Evolutionary conservation across 2,888 invertebrate genomes (phyloP).

Genomic region (Agriopis leucophaearia): DNA sequence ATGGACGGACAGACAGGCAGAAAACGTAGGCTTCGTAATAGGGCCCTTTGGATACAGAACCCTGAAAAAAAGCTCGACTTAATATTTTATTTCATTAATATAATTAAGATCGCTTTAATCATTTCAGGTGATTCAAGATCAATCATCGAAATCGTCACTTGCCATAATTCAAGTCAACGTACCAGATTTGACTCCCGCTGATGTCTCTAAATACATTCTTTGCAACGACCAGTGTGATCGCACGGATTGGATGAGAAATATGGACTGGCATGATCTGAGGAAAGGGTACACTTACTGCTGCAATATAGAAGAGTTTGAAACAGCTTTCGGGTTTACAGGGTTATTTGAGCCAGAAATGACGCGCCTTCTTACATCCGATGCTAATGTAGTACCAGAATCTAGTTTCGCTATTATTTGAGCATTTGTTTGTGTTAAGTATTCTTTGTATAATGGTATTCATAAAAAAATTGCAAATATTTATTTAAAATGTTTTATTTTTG

Average conservation of each 20-base stretch:
- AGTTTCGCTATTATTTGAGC: not conserved
- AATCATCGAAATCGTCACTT: conserved; percentile 50
- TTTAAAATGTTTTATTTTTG: not conserved
- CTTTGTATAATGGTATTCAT: not conserved
- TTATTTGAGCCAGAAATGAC: not conserved
- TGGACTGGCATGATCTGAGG: conserved; percentile 52
- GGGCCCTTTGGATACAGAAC: no score
- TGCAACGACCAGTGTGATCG: conserved; percentile 63
- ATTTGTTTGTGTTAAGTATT: not conserved
- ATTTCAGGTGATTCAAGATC: conserved; percentile 65
- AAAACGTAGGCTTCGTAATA: no score
- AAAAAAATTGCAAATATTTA: not conserved
- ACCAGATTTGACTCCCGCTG: conserved; percentile 54
- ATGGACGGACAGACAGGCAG: no score
- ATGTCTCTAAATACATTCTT: conserved; percentile 47
- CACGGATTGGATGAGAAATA: conserved; percentile 58
- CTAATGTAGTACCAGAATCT: not conserved
- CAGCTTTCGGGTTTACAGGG: not conserved
- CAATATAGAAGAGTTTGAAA: conserved; percentile 56
- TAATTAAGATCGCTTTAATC: not conserved
- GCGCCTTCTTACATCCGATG: not conserved
- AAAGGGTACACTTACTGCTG: conserved; percentile 69
- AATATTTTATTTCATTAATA: not conserved
- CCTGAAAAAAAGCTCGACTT: no score
- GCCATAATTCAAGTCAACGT: conserved; percentile 70